Conservation (phyloP, 1,140 invertebrate species). For the Diorhabda sublineata region DNA sequence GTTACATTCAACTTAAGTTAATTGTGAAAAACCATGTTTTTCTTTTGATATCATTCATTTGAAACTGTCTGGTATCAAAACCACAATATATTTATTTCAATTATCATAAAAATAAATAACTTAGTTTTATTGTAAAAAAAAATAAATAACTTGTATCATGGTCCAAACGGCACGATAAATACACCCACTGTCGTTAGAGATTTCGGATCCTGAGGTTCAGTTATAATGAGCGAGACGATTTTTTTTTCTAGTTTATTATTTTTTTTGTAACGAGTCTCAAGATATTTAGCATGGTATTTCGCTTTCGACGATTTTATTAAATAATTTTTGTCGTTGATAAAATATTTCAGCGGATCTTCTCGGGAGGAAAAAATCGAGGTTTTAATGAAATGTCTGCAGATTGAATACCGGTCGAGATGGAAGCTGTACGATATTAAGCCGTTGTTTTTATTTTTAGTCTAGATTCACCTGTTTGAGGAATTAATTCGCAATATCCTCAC, state of each 20-base stretch:
- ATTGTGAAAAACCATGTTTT: too few relatives aligned
- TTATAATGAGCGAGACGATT: slow-evolving; percentile 12
- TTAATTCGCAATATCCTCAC: too few relatives aligned
- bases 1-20: too few relatives aligned
- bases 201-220: slow-evolving; percentile 9
- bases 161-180: background rate
- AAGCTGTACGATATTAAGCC: background rate
- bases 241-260: background rate
- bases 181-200: background rate
- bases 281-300: slow-evolving; percentile 5
- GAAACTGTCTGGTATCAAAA: too few relatives aligned
- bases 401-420: background rate
- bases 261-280: slow-evolving; percentile 1
- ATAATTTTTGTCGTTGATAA: slow-evolving; percentile 1
- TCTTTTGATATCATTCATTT: too few relatives aligned
- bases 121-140: too few relatives aligned
- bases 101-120: too few relatives aligned
- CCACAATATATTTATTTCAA: too few relatives aligned
- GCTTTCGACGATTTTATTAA: background rate
- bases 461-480: too few relatives aligned
- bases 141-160: background rate
- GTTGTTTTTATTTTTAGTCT: background rate
- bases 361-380: background rate
- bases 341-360: background rate
- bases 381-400: slow-evolving; percentile 2